phyloP scores from a whole-genome alignment of 2,113 vertebrate genomes.

The Syrmaticus mikado region DNA sequence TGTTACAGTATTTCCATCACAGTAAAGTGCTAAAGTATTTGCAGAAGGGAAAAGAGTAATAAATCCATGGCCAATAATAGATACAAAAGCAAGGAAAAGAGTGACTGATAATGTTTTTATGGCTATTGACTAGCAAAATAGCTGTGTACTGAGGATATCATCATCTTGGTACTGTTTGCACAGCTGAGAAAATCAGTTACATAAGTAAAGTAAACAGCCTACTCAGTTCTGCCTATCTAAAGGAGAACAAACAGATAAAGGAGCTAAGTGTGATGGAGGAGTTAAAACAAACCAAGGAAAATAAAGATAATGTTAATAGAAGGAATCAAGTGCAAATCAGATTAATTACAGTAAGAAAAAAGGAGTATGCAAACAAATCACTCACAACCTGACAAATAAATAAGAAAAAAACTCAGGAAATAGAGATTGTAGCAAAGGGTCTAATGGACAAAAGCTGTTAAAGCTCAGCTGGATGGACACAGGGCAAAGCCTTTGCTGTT shows the following conservation, averaged over 20 bases:
- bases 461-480: not conserved
- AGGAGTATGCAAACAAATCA: not conserved
- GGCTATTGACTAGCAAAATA: not conserved
- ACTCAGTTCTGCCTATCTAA: not conserved
- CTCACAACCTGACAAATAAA: not conserved
- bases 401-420: not conserved
- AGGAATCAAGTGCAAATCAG: not conserved
- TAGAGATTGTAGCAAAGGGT: not conserved
- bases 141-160: not conserved
- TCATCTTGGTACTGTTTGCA: not conserved
- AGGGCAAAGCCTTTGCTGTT: not conserved
- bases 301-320: not conserved
- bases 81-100: not conserved
- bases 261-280: not conserved
- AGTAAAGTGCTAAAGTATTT: not conserved
- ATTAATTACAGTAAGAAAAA: not conserved
- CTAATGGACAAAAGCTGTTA: not conserved
- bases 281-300: conserved; percentile 15
- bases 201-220: conserved; percentile 7
- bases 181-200: conserved; percentile 35
- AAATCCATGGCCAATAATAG: not conserved
- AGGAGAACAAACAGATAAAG: conserved; percentile 23
- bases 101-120: not conserved
- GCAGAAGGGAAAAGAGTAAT: not conserved
- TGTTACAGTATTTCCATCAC: not conserved